Evolutionary conservation across 2,113 vertebrate genomes (phyloP).

Genomic region (Carassius auratus): DNA sequence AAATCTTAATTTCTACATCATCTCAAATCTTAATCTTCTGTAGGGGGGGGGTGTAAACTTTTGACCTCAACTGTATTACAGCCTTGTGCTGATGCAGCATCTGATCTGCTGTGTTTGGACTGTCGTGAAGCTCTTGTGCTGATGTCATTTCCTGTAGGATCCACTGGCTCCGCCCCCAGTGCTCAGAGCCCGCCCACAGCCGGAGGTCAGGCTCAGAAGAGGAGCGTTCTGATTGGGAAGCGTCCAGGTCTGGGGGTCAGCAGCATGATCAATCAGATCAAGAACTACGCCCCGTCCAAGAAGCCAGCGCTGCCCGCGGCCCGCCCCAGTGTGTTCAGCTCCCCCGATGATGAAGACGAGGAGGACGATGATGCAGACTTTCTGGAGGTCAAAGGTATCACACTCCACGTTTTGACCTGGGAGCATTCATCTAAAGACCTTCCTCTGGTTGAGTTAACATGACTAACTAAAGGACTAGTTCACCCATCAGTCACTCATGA

Average conservation of each 20-base stretch:
- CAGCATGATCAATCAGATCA: constrained; percentile 85
- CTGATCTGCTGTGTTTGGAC: no score
- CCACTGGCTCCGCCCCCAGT: constrained; percentile 63
- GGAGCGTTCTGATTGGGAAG: constrained; percentile 82
- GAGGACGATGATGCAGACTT: constrained; percentile 81
- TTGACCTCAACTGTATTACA: no score
- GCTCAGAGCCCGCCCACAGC: constrained; percentile 60
- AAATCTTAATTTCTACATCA: no score
- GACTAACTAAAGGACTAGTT: neutral
- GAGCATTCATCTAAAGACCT: neutral
- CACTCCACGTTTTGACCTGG: neutral
- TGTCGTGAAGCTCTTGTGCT: no score
- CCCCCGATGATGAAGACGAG: constrained; percentile 86
- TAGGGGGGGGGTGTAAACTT: no score
- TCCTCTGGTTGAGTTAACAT: neutral
- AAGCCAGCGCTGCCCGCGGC: constrained; percentile 79
- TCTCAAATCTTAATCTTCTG: no score
- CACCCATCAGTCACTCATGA: neutral
- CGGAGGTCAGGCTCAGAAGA: constrained; percentile 72
- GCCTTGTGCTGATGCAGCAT: no score
- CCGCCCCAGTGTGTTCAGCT: constrained; percentile 89
- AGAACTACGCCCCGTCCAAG: constrained; percentile 84
- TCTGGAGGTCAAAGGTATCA: constrained; percentile 81
- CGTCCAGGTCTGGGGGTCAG: constrained; percentile 77
- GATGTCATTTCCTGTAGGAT: constrained; percentile 60